phyloP scores from a whole-genome alignment of 2,113 vertebrate species.

The Herpetotheres cachinnans region DNA sequence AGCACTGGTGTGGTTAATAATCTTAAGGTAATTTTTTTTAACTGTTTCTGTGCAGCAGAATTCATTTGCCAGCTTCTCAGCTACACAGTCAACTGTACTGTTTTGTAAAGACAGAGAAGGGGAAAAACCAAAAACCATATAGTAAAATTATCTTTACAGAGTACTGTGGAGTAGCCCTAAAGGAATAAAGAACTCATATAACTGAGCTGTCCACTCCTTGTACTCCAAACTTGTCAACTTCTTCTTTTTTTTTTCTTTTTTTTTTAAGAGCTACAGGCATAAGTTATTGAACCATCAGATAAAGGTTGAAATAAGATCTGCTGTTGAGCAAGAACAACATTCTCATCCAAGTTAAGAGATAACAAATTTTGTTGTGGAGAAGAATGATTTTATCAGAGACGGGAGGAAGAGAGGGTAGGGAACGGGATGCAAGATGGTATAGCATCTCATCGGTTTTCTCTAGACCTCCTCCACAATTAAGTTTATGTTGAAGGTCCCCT shows the following conservation, averaged over 20 bases:
- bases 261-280: background rate
- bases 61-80: background rate
- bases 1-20: background rate
- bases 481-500: background rate
- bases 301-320: background rate
- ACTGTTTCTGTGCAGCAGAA: background rate
- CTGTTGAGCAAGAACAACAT: background rate
- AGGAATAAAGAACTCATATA: background rate
- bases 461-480: background rate
- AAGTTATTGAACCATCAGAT: background rate
- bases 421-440: background rate
- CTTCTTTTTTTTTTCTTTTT: background rate
- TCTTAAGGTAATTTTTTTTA: background rate
- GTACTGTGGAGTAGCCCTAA: background rate
- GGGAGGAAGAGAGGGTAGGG: fast-evolving
- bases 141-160: background rate
- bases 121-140: background rate
- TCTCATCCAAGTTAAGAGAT: background rate
- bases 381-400: background rate
- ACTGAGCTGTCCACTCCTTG: background rate
- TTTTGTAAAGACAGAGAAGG: background rate
- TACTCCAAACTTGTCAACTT: background rate
- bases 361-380: background rate
- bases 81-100: background rate
- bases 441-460: background rate